Evolutionary conservation across 1,140 invertebrate species (phyloP), one percentile per base, ranked within the genome.

Genomic region (Fopius arisanus): DNA sequence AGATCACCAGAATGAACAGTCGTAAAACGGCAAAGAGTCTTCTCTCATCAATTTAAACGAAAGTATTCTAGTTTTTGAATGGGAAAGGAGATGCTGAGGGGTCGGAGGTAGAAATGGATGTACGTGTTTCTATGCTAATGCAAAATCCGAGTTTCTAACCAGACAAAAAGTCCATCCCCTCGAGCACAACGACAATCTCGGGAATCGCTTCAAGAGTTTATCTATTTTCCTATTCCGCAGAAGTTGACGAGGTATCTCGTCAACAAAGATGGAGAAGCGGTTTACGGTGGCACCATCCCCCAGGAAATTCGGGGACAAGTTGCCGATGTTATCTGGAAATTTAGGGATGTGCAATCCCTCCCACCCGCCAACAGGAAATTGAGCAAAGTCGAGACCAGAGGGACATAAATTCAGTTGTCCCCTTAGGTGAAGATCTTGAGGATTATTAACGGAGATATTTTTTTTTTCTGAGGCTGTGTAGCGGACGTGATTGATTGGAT

Each of bases 271-370:
- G 28, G 26, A 65, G 26, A n/a, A 65, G 29, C 29, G 62, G 62
- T 31, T 65, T 65, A 65, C 14, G n/a, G 14, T 12, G 2, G 28
- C 29, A 6, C 29, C 29, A 7, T 7, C n/a, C 62, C 70, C 10
- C 75, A 78, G 80, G 80, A 79, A 84, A 80, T 76, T 77, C 72
- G 66, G 80, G 78, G 80, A 83, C 78, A 81, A 82, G 79, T 81
- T 83, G 79, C 59, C 70, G 81, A 83, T 84, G 67, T 79, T 83
- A 83, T 83, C 82, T 78, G 77, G 78, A 78, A 84, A 82, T 83
- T 82, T 81, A 81, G 82, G 79, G 81, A 78, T 71, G 68, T 65
- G 77, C 70, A 75, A 59, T 74, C 73, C 79, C 62, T 28, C 19
- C 40, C 16, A 67, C 43, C 41, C 68, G 41, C 51, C 67, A 54